Base-by-base conservation (phyloP, 2,797 vertebrate genomes). In the Urosaurus nigricauda region DNA sequence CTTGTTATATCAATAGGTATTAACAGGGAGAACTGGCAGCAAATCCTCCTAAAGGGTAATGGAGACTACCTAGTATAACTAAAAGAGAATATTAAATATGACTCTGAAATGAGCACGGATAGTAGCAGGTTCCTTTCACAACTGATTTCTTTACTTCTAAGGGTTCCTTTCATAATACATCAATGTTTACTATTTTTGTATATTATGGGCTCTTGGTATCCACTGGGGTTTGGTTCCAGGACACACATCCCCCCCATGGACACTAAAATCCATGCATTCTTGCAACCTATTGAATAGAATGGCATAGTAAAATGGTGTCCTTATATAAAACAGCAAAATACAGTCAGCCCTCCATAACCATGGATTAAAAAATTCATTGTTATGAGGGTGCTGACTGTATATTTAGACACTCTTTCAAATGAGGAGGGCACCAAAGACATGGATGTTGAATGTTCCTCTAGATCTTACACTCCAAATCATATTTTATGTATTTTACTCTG, bases 11-110 rank as follows among this genome's bases (percentile, higher is more conserved):
- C 90, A 90, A 47, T 4, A 79, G 88, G 87, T 94, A 92, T 91
- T 87, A 90, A 91, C 85, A 84, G 86, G 5, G 24, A 84, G 85
- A 92, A 65, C 51, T 87, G 93, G 79, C 93, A 91, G 90, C 85
- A 92, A 92, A 92, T 92, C 79, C 90, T 60, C 75, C 85, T 85
- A 79, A 89, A 85, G 91, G 93, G 93, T 92, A 79, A 93, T 51
- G 29, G 85, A 74, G 90, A 89, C 75, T 63, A 85, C 51, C 91
- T 89, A 91, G 5, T 83, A 0, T 17, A 78, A 87, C 90, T 68
- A 87, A 65, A 89, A 82, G 9, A 68, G 81, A 82, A 12, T 56
- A 86, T 92, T 90, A 86, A 91, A 84, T 71, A 24, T 40, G 79
- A 16, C 75, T 88, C 87, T 5, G 83, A 90, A 81, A 1, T 8